Conservation (phyloP, 30 jellyfish, hydroid and myxozoan genomes). For the Turritopsis dohrnii region DNA sequence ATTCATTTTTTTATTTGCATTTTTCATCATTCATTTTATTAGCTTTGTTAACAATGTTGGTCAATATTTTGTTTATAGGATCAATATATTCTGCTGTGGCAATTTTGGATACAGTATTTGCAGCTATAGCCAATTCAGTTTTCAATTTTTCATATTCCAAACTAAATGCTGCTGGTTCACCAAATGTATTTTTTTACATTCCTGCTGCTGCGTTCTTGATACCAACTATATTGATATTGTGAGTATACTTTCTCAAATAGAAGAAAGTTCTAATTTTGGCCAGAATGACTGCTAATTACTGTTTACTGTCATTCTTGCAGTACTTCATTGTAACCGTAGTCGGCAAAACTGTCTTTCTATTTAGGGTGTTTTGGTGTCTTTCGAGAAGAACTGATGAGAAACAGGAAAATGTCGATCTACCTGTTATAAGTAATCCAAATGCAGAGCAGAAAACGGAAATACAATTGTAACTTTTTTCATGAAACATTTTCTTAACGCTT, state of each 20-base stretch:
- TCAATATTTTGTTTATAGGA: constrained; percentile 32
- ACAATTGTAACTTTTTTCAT: no score
- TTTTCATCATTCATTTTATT: no score
- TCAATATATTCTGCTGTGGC: constrained; percentile 62
- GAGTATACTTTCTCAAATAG: neutral
- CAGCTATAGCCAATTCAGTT: constrained; percentile 36
- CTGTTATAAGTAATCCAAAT: neutral
- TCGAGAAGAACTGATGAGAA: neutral
- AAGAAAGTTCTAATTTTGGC: no score
- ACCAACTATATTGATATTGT: neutral
- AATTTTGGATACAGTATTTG: constrained; percentile 47
- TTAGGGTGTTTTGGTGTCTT: neutral
- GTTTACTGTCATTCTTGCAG: no score
- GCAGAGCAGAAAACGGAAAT: neutral
- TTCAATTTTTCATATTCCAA: constrained; percentile 54
- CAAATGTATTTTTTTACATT: constrained; percentile 44
- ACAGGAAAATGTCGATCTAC: neutral
- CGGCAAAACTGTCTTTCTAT: no score
- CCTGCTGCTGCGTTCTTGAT: constrained; percentile 18
- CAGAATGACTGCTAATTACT: no score
- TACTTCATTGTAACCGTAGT: no score
- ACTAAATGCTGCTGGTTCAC: constrained; percentile 30
- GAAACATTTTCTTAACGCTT: no score
- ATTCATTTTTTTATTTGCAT: neutral
- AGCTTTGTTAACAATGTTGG: no score